Evolutionary conservation across 2,113 vertebrate genomes (phyloP), one percentile per base, ranked within the genome.

Genomic region (Scolopax mira): DNA sequence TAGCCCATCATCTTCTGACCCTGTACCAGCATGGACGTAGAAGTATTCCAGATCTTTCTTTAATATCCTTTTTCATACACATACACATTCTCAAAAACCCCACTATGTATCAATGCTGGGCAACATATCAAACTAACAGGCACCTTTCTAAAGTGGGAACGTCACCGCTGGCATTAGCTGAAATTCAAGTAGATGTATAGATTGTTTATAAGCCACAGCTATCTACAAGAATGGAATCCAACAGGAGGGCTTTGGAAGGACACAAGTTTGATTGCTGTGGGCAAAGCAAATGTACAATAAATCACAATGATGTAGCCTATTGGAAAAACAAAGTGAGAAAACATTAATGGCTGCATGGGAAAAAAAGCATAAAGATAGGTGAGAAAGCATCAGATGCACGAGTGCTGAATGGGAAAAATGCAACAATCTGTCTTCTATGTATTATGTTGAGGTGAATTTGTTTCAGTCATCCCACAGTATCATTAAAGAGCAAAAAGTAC

Each of bases 391-490:
- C 41, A 77, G 44, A 69, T 4, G 15, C 2, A 4, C 4, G 6
- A 80, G 28, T 0, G 6, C 9, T 13, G 39, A 79, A 33, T 1
- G 1, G 28, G 12, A 13, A 83, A 54, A 66, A 77, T 3, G 4
- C 11, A 24, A 62, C 30, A 17, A 49, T 72, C 48, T 27, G 23
- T 24, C 62, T 33, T 66, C n/a, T 54, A 27, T 1, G 3, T 13
- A 27, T 58, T 77, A 23, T 13, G 8, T 35, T 0, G 0, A 41
- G 19, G 3, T 27, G 13, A 31, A 27, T 86, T 90, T 90, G 24
- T 46, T 67, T 62, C 37, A 51, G n/a, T 58, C 64, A 66, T 22
- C 11, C 54, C 31, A 55, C 8, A 33, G 11, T n/a, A 88, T 15
- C 35, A 69, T 41, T 75, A 82, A 66, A 85, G 28, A 70, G 37